Percentiles rank a stretch among this genome's conserved stretches.
Evolutionary conservation across 2,113 vertebrate genomes (phyloP).

Genomic region (Poeciliopsis retropinna): DNA sequence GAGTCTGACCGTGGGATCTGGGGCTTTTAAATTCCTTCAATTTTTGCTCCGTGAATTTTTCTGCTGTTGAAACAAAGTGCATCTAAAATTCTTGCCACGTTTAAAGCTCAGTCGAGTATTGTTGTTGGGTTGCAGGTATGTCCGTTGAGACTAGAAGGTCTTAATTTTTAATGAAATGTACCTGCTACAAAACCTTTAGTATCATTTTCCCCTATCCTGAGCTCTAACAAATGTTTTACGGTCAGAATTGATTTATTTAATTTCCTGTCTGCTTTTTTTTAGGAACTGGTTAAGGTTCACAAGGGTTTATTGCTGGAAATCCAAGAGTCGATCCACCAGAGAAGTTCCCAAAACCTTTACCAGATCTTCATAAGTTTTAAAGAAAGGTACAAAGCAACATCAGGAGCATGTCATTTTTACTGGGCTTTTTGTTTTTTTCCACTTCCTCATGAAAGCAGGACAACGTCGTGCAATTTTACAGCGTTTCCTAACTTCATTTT

Average conservation of each 20-base stretch:
- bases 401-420: background rate
- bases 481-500: background rate
- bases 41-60: too few species aligned
- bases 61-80: too few species aligned
- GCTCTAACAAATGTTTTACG: background rate
- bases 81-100: too few species aligned
- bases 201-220: too few species aligned
- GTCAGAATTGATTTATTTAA: background rate
- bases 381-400: constrained; percentile 84
- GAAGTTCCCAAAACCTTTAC: constrained; percentile 91
- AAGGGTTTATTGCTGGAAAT: constrained; percentile 89
- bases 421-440: background rate
- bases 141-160: too few species aligned
- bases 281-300: constrained; percentile 97
- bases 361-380: constrained; percentile 96
- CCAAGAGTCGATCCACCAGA: constrained; percentile 89
- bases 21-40: too few species aligned
- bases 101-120: too few species aligned
- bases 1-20: too few species aligned
- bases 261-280: constrained; percentile 20
- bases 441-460: background rate
- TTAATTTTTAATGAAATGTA: too few species aligned
- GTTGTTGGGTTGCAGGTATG: too few species aligned
- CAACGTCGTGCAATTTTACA: background rate
- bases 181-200: too few species aligned